Conservation (phyloP, 2,888 invertebrate species). For the Trissolcus japonicus region DNA sequence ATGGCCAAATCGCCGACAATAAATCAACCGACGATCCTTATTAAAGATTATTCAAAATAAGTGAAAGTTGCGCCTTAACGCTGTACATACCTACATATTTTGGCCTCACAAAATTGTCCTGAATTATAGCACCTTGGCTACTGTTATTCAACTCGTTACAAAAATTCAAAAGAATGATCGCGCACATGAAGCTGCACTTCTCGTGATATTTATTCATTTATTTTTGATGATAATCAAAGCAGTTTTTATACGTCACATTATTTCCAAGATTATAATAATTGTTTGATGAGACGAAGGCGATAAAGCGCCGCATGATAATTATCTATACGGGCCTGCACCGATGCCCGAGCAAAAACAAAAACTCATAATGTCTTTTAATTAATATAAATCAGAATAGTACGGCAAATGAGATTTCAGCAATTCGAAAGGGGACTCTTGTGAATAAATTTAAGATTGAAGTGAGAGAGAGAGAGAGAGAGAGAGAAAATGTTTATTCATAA, state of each 20-base stretch:
- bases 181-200: too few species aligned
- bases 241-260: conserved; percentile 20
- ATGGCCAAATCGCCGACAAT: too few species aligned
- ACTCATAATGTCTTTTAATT: conserved; percentile 16
- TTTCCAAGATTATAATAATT: conserved; percentile 13
- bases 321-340: not conserved
- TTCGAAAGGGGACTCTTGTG: conserved; percentile 9
- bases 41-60: conserved; percentile 5
- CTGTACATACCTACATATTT: not conserved
- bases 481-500: too few species aligned
- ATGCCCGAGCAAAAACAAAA: conserved; percentile 1
- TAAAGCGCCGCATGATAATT: conserved; percentile 5
- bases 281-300: conserved; percentile 2
- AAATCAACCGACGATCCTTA: not conserved
- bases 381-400: conserved; percentile 18
- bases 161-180: not conserved
- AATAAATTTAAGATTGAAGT: conserved; percentile 2
- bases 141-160: not conserved
- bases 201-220: too few species aligned
- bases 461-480: too few species aligned
- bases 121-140: conserved; percentile 10
- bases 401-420: conserved; percentile 15
- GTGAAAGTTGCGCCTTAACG: conserved; percentile 2
- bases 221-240: conserved; percentile 12
- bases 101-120: conserved; percentile 7